Conservation (phyloP, 2,797 vertebrate species). For the Anolis apletophallus region DNA sequence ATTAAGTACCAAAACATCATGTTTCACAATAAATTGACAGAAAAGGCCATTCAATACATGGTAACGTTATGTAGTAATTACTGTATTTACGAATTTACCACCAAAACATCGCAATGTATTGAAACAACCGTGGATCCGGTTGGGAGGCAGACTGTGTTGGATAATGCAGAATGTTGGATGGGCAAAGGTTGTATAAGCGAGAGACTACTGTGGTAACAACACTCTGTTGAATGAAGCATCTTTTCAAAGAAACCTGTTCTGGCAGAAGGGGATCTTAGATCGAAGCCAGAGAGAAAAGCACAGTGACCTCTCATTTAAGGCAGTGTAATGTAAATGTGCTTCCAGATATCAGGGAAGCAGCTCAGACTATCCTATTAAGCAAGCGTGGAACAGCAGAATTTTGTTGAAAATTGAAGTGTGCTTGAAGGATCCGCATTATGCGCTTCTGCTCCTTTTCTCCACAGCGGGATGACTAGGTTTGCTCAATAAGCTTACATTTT, state of each 20-base stretch:
- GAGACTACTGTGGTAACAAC: too few species aligned
- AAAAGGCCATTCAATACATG: too few species aligned
- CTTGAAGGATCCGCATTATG: neutral
- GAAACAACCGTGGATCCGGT: too few species aligned
- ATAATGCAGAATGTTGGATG: too few species aligned
- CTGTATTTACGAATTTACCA: too few species aligned
- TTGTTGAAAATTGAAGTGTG: neutral
- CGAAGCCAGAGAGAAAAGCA: neutral
- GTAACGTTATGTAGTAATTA: too few species aligned
- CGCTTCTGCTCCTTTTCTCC: neutral
- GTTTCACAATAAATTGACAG: too few species aligned
- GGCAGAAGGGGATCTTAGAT: neutral
- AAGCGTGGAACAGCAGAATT: neutral
- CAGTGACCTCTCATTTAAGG: neutral
- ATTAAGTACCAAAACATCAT: too few species aligned
- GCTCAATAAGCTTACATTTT: neutral
- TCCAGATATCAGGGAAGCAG: neutral
- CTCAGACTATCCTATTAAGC: neutral
- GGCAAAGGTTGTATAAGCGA: too few species aligned
- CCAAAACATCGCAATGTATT: too few species aligned
- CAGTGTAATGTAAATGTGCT: neutral
- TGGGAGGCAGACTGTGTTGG: too few species aligned
- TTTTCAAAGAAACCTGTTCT: slow-evolving; percentile 4
- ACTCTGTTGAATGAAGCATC: neutral
- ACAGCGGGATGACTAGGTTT: neutral